A percentile compares a stretch with the other conserved stretches of the same genome.
Evolutionary conservation across 2,888 invertebrate genomes (phyloP).

Genomic region (Helicoverpa assulta): DNA sequence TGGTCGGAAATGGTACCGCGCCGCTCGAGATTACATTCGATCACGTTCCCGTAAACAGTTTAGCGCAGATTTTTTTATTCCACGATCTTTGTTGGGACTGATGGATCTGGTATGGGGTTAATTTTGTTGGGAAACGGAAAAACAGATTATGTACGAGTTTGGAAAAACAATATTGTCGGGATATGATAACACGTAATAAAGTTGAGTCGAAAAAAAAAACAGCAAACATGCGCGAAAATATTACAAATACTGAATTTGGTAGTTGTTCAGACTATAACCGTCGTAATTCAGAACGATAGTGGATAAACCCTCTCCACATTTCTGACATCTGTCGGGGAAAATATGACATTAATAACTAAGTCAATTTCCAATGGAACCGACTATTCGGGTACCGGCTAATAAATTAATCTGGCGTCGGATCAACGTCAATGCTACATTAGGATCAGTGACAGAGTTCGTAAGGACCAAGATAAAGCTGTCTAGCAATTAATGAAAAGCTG

Average conservation of each 20-base stretch:
- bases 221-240: slow-evolving; percentile 6
- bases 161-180: neutral
- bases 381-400: slow-evolving; percentile 74
- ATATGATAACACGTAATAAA: neutral
- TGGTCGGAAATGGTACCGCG: slow-evolving; percentile 81
- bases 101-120: slow-evolving; percentile 57
- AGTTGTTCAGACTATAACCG: slow-evolving; percentile 59
- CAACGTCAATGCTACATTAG: slow-evolving; percentile 80
- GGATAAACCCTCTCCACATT: slow-evolving; percentile 68
- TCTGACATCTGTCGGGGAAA: slow-evolving; percentile 75
- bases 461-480: slow-evolving; percentile 77
- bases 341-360: slow-evolving; percentile 82
- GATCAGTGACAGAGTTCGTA: slow-evolving; percentile 75
- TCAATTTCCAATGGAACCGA: slow-evolving; percentile 76
- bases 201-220: neutral
- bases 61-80: slow-evolving; percentile 78
- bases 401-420: slow-evolving; percentile 86
- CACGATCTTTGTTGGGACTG: slow-evolving; percentile 68
- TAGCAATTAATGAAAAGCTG: slow-evolving; percentile 86
- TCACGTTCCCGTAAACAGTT: slow-evolving; percentile 83
- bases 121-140: slow-evolving; percentile 55
- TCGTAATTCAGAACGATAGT: slow-evolving; percentile 63
- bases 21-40: slow-evolving; percentile 80
- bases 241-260: slow-evolving; percentile 25
- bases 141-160: slow-evolving; percentile 21